Evolutionary conservation across 2,888 invertebrate species (phyloP).

Genomic region (Abrostola triplasia): DNA sequence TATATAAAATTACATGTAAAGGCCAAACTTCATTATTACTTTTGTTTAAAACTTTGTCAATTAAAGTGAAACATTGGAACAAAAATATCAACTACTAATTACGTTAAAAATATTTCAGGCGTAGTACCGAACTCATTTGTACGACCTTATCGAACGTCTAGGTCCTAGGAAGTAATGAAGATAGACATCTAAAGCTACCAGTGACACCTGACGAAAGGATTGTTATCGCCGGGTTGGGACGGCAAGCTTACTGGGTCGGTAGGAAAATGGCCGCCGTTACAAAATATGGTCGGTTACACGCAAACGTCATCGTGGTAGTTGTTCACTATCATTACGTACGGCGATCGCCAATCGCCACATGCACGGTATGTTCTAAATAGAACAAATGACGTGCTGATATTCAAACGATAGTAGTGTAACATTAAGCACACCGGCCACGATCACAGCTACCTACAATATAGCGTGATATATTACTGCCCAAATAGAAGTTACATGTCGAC

Average conservation of each 20-base stretch:
- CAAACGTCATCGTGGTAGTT: background rate
- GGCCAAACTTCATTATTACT: constrained; percentile 23
- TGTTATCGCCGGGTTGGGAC: constrained; percentile 28
- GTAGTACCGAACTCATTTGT: background rate
- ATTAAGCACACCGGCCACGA: background rate
- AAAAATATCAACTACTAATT: background rate
- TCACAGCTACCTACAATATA: background rate
- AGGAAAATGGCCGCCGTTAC: constrained; percentile 20
- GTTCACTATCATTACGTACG: constrained; percentile 6
- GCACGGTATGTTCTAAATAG: background rate
- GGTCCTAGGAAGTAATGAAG: constrained; percentile 16
- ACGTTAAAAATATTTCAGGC: background rate
- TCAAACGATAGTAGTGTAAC: constrained; percentile 1
- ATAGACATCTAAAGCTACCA: constrained; percentile 41
- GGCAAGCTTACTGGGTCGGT: constrained; percentile 13
- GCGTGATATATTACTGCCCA: background rate
- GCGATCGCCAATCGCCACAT: background rate
- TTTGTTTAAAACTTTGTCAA: constrained; percentile 15
- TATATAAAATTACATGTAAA: constrained; percentile 10
- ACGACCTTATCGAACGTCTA: constrained; percentile 11
- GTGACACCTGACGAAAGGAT: constrained; percentile 43
- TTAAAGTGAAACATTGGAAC: background rate
- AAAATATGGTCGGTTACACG: constrained; percentile 9
- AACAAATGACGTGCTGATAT: constrained; percentile 2
- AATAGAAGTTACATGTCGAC: background rate